Evolutionary conservation across 2,797 vertebrate species (phyloP).

Genomic region (Pogoniulus pusillus): DNA sequence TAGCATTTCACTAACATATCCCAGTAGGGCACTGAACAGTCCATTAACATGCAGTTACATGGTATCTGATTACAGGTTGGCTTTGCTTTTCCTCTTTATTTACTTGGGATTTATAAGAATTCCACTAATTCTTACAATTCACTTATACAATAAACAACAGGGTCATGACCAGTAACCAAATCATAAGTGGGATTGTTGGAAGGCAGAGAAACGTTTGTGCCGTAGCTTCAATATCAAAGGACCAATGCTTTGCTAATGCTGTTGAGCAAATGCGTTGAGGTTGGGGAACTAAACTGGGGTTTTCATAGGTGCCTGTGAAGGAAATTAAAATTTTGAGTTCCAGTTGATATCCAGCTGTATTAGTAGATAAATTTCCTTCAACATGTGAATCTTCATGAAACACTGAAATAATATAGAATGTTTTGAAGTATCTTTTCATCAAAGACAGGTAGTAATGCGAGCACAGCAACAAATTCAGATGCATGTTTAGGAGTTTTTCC

Average conservation of each 20-base stretch:
- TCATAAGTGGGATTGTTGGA: background rate
- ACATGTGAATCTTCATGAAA: background rate
- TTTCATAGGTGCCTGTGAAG: background rate
- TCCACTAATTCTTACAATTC: background rate
- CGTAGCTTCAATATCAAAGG: background rate
- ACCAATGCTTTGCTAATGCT: background rate
- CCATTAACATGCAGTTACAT: background rate
- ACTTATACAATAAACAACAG: background rate
- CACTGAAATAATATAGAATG: background rate
- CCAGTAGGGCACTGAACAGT: slow-evolving; percentile 4
- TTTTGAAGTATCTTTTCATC: background rate
- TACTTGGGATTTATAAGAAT: slow-evolving; percentile 46
- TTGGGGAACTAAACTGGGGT: background rate
- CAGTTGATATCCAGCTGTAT: background rate
- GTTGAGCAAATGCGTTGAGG: background rate
- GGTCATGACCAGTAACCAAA: slow-evolving; percentile 7
- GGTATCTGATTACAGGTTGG: slow-evolving; percentile 54
- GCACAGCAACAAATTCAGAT: background rate
- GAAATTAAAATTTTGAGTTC: background rate
- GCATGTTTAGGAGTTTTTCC: background rate
- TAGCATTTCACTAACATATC: background rate
- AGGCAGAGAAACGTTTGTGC: background rate
- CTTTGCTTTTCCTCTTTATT: slow-evolving; percentile 34
- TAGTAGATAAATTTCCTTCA: background rate
- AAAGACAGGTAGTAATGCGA: background rate